Conservation (phyloP, 1,140 invertebrate species). For the Drosophila athabasca region DNA sequence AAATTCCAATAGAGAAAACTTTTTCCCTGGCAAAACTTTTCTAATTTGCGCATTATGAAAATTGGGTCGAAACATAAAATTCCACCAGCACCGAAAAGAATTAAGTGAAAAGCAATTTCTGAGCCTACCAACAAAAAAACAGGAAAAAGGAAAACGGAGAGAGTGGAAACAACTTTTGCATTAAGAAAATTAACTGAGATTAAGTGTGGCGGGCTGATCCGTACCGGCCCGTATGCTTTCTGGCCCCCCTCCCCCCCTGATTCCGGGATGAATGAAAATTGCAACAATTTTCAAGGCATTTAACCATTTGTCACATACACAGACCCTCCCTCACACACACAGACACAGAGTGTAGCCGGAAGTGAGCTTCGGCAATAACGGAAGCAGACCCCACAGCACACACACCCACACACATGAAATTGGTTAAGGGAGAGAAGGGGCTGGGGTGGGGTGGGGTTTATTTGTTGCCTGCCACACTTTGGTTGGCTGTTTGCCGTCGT, state of each 20-base stretch:
- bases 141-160: conserved; percentile 30
- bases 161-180: conserved; percentile 71
- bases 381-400: conserved; percentile 46
- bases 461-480: conserved; percentile 61
- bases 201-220: conserved; percentile 68
- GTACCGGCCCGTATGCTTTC: neutral
- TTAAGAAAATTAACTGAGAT: conserved; percentile 82
- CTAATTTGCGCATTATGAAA: conserved; percentile 80
- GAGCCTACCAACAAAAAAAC: conserved; percentile 28
- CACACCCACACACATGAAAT: conserved; percentile 33
- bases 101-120: conserved; percentile 62
- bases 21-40: conserved; percentile 60
- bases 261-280: conserved; percentile 52
- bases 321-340: conserved; percentile 15
- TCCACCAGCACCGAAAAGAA: conserved; percentile 7
- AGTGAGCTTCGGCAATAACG: conserved; percentile 28
- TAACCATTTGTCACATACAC: conserved; percentile 73
- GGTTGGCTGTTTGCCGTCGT: conserved; percentile 62
- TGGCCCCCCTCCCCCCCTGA: neutral
- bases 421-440: conserved; percentile 25
- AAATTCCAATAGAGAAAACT: conserved; percentile 33
- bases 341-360: conserved; percentile 37
- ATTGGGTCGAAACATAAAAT: conserved; percentile 44
- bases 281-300: conserved; percentile 72
- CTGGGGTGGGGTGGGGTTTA: conserved; percentile 32